Evolutionary conservation across 2,888 invertebrate species (phyloP), one percentile per base, ranked within the genome.

Genomic region (Belgica antarctica): DNA sequence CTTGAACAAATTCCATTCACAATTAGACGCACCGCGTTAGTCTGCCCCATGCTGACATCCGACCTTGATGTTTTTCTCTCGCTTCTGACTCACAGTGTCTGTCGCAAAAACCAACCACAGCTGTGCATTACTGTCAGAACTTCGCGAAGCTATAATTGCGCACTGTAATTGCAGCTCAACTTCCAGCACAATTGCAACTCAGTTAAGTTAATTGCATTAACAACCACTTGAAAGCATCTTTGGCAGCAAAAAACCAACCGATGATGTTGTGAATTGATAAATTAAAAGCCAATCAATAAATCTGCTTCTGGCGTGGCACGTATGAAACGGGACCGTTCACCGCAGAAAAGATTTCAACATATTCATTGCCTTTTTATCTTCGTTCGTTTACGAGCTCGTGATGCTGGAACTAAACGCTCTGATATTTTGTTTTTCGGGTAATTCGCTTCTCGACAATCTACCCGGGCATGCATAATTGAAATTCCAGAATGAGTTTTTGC

Each of bases 141-240:
- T n/a, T n/a, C n/a, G n/a, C n/a, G n/a, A n/a, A n/a, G n/a, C n/a
- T n/a, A n/a, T n/a, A n/a, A n/a, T n/a, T n/a, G n/a, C n/a, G n/a
- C n/a, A n/a, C n/a, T n/a, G n/a, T 66, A 66, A 66, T 68, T 68
- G 57, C 22, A 57, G 31, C 68, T 52, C 57, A 68, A n/a, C n/a
- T n/a, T n/a, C n/a, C 65, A 65, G 47, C 24, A 65, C n/a, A n/a
- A n/a, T n/a, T n/a, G n/a, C n/a, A n/a, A n/a, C n/a, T n/a, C n/a
- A n/a, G n/a, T n/a, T n/a, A n/a, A n/a, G n/a, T n/a, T n/a, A n/a
- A n/a, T n/a, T n/a, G n/a, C n/a, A n/a, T n/a, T n/a, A n/a, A n/a
- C n/a, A n/a, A n/a, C n/a, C n/a, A n/a, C n/a, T n/a, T n/a, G n/a
- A n/a, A n/a, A n/a, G n/a, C n/a, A n/a, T 41, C 15, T 15, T 41